Conservation (phyloP, 2,888 invertebrate species). For the Rosalia funebris region DNA sequence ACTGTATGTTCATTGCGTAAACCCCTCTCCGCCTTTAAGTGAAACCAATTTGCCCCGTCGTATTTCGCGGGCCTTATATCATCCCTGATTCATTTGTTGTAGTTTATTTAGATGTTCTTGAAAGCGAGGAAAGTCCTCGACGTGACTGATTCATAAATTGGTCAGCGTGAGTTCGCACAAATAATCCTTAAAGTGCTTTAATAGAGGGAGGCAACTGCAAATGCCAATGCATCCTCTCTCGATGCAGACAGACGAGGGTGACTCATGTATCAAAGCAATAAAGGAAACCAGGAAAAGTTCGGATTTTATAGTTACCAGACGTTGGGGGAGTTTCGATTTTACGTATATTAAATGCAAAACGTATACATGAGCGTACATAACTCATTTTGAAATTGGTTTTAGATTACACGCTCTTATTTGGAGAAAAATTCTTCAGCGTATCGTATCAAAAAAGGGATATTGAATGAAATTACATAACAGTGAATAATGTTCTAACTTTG, state of each 20-base stretch:
- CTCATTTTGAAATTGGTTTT: neutral
- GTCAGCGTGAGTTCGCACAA: slow-evolving; percentile 26
- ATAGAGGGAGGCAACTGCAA: slow-evolving; percentile 31
- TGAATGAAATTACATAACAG: no score
- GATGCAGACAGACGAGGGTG: slow-evolving; percentile 38
- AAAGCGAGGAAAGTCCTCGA: slow-evolving; percentile 27
- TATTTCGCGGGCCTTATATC: slow-evolving; percentile 7
- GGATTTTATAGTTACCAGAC: slow-evolving; percentile 25
- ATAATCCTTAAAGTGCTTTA: slow-evolving; percentile 5
- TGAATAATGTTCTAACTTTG: no score
- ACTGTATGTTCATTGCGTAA: neutral
- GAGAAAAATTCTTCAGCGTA: no score
- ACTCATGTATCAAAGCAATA: slow-evolving; percentile 29
- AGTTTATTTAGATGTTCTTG: slow-evolving; percentile 9
- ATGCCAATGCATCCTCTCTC: slow-evolving; percentile 38
- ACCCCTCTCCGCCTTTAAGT: neutral
- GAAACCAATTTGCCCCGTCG: neutral
- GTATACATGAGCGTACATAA: neutral
- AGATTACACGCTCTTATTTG: no score
- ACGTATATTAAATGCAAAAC: slow-evolving; percentile 1
- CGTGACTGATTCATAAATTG: slow-evolving; percentile 30
- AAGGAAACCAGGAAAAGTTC: slow-evolving; percentile 20
- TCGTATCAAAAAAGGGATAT: no score
- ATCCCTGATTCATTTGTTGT: slow-evolving; percentile 1
- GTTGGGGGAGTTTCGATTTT: slow-evolving; percentile 10